Base-by-base conservation (phyloP, 2,113 vertebrate species). In the Tetrao urogallus region DNA sequence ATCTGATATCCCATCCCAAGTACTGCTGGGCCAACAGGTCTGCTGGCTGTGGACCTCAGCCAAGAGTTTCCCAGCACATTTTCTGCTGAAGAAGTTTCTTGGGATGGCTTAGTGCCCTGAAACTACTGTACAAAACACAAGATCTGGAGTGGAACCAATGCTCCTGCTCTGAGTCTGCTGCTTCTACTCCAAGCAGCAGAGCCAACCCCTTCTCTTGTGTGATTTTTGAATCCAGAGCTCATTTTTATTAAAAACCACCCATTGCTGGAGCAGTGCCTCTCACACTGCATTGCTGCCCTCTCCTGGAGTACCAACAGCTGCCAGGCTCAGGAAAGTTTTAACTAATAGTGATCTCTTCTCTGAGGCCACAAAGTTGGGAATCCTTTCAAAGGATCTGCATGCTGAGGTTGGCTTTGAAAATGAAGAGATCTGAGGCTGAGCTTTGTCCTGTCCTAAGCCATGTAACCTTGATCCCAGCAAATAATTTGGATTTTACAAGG, bases 201-300 rank as follows among this genome's bases (percentile, higher is more conserved):
- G 19, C 17, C 36, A 82, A 18, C 14, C n/a, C 21, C 15, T 84
- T 36, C 8, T 24, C n/a, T 21, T n/a, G 14, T 12, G 52, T 42
- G 57, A 7, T 4, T 67, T 84, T 92, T 21, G 52, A 6, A 30
- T 43, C 22, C 43, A 56, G 52, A 64, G 20, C 32, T 67, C 25
- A 1, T 69, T 52, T 34, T 14, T 64, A 28, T 71, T 63, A 4
- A 20, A 18, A 14, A 20, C 11, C 42, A 1, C 6, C 22, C 10
- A n/a, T 30, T n/a, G 56, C 56, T 58, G 56, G 56, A 58, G 56
- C 4, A 0, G 5, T 4, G 54, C 52, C 45, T 93, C 42, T 27
- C 5, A 36, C 77, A 76, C 70, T 27, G 92, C 76, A 3, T 32
- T 96, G 92, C 92, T 94, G 95, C 94, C 95, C 91, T 91, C 95